Evolutionary conservation across 2,113 vertebrate species (phyloP), one percentile per base, ranked within the genome.

Genomic region (Oxyruncus cristatus): DNA sequence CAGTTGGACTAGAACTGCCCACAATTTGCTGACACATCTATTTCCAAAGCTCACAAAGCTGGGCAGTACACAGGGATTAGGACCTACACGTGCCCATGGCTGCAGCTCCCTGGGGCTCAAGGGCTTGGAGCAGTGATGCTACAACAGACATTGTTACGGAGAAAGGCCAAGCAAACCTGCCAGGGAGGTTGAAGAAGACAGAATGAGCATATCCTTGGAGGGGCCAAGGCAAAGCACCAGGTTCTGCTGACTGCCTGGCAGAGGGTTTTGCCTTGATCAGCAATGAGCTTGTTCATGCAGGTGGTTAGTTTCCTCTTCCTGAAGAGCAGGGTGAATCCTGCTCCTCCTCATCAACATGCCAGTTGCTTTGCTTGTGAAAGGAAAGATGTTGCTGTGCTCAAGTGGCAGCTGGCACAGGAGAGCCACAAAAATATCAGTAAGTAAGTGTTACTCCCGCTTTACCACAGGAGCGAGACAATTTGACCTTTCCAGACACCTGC

Each of bases 1-100:
- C 7, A 9, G 39, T 0, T 70, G 50, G 55, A 80, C 44, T 7
- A 61, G 55, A 75, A 78, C 33, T 16, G 41, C 56, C 42, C 24
- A 12, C 17, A 33, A 2, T 71, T 47, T 65, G 56, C 70, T 7
- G 6, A 35, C 17, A 32, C 26, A 47, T 46, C 21, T 5, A 5
- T 41, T 68, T 41, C 33, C 49, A 65, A 75, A 55, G 37, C 53
- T 72, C 30, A 16, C 35, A 41, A 27, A 62, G 35, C 30, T 37
- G 61, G 13, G 35, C 27, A 71, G 41, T 8, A 24, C 26, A 13
- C 1, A 1, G 20, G 35, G 14, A 15, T 16, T 7, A 76, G 49
- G 19, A 61, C 5, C 37, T 1, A 2, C 0, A 4, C 5, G 4
- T 14, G 4, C 28, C 27, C n/a, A 23, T 3, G 3, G 23, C 27